phyloP scores from a whole-genome alignment of 2,797 vertebrate species.

The Microctenopoma lineatum region DNA sequence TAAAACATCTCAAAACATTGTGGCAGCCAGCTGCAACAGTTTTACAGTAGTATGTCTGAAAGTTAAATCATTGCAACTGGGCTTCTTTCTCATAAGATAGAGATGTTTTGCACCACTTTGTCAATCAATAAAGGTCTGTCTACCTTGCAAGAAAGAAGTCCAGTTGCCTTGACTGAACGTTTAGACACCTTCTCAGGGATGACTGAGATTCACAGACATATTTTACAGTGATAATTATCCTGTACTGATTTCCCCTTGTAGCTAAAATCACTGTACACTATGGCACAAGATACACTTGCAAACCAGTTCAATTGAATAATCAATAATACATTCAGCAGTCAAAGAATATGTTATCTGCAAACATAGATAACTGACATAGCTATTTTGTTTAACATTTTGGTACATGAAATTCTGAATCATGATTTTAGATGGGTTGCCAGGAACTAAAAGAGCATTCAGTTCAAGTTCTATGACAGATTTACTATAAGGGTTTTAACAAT shows the following conservation, averaged over 20 bases:
- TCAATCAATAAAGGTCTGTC: too few relatives aligned
- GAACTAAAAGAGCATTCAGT: too few relatives aligned
- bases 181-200: too few relatives aligned
- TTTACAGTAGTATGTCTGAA: conserved; percentile 4
- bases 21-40: conserved; percentile 65
- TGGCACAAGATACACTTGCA: neutral
- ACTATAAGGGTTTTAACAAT: neutral
- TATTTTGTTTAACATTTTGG: conserved; percentile 6
- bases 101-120: too few relatives aligned
- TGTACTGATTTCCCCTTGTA: conserved; percentile 14
- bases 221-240: neutral
- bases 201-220: too few relatives aligned
- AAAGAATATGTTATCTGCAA: conserved; percentile 14
- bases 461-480: neutral
- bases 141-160: too few relatives aligned
- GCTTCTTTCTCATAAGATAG: too few relatives aligned
- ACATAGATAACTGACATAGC: neutral
- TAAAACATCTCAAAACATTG: conserved; percentile 35
- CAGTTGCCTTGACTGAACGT: too few relatives aligned
- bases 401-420: conserved; percentile 1
- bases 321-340: conserved; percentile 36
- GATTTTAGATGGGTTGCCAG: neutral
- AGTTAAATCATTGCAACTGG: too few relatives aligned
- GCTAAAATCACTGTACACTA: conserved; percentile 12
- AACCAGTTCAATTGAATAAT: neutral